Percentiles rank a stretch among this genome's conserved stretches.
Conservation (phyloP, 2,113 vertebrate genomes). For the Brachyistius frenatus region DNA sequence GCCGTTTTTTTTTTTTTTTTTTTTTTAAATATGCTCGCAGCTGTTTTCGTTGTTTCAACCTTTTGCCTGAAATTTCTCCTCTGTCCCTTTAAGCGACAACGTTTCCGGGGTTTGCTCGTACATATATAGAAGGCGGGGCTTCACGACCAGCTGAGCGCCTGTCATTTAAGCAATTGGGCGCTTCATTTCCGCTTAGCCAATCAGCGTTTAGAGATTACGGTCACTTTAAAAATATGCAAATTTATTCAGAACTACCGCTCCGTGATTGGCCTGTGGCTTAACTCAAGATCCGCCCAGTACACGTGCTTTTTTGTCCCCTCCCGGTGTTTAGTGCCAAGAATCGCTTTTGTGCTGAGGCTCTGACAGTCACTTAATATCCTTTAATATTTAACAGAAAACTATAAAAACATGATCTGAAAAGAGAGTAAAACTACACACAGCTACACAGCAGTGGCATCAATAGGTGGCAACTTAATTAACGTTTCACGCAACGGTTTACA, state of each 20-base stretch:
- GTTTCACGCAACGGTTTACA: no score
- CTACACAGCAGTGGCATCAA: not conserved
- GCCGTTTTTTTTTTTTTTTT: constrained; percentile 38
- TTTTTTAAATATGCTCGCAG: constrained; percentile 68
- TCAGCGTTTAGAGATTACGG: not conserved
- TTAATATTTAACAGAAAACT: constrained; percentile 15
- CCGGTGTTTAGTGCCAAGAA: constrained; percentile 41
- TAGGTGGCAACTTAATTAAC: accelerated
- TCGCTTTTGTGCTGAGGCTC: constrained; percentile 14
- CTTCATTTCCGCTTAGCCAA: constrained; percentile 42
- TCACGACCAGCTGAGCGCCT: constrained; percentile 80
- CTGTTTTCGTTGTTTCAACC: constrained; percentile 78
- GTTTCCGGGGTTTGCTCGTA: constrained; percentile 81
- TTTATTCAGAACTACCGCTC: constrained; percentile 51
- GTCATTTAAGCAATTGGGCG: constrained; percentile 81
- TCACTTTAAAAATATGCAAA: constrained; percentile 55
- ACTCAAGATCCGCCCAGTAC: constrained; percentile 77
- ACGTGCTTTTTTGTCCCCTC: constrained; percentile 82
- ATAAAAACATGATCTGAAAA: no score
- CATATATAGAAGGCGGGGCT: constrained; percentile 67
- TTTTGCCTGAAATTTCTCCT: constrained; percentile 68
- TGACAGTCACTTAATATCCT: not conserved
- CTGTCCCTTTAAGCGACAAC: constrained; percentile 82
- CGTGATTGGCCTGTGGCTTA: constrained; percentile 65
- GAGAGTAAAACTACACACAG: not conserved